phyloP scores from a whole-genome alignment of 2,888 invertebrate genomes.

The Drosophila kuntzei region DNA sequence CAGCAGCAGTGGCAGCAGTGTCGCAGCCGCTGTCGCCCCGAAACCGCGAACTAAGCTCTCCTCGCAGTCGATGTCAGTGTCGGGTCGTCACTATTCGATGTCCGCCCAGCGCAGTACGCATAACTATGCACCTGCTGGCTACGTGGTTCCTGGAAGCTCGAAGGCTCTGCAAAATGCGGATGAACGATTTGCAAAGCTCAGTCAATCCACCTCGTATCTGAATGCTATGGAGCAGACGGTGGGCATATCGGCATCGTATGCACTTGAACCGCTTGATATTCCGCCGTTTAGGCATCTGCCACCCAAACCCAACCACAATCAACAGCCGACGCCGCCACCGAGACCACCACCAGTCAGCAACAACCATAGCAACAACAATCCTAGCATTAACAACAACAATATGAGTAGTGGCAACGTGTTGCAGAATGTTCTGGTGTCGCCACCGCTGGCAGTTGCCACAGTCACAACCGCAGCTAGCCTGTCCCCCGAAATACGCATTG shows the following conservation, averaged over 20 bases:
- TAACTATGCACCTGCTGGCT: slow-evolving; percentile 49
- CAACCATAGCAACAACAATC: slow-evolving; percentile 20
- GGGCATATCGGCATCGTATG: slow-evolving; percentile 70
- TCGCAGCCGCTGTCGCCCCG: slow-evolving; percentile 8
- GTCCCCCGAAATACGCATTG: slow-evolving; percentile 87
- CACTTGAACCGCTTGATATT: slow-evolving; percentile 67
- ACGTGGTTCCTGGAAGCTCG: slow-evolving; percentile 50
- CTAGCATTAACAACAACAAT: slow-evolving; percentile 25
- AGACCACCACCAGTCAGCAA: slow-evolving; percentile 65
- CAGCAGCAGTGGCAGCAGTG: slow-evolving; percentile 45
- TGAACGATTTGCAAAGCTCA: slow-evolving; percentile 75
- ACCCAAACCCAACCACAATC: slow-evolving; percentile 74
- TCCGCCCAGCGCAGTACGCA: slow-evolving; percentile 60
- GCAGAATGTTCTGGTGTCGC: slow-evolving; percentile 59
- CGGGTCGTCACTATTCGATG: slow-evolving; percentile 77
- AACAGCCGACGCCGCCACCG: slow-evolving; percentile 69
- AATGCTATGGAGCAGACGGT: slow-evolving; percentile 78
- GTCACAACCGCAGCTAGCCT: slow-evolving; percentile 47
- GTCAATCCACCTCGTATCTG: slow-evolving; percentile 84
- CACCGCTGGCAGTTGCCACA: slow-evolving; percentile 50
- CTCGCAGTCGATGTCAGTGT: slow-evolving; percentile 84
- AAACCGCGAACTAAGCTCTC: slow-evolving; percentile 81
- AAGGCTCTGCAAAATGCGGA: slow-evolving; percentile 73
- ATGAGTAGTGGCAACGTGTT: slow-evolving; percentile 30
- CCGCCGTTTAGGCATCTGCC: slow-evolving; percentile 61